phyloP scores from a whole-genome alignment of 2,888 invertebrate species.

The Parascotia fuliginaria region DNA sequence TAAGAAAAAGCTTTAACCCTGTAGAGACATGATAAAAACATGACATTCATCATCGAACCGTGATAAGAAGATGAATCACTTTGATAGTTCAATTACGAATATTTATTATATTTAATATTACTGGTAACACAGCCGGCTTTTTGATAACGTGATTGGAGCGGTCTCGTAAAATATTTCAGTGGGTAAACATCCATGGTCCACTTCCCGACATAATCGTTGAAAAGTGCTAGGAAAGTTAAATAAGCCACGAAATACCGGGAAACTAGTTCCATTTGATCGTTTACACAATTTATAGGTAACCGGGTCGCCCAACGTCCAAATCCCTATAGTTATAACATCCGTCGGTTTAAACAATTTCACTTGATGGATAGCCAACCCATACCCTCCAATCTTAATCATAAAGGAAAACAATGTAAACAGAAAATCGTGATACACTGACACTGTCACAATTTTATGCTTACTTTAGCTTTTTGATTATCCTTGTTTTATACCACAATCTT shows the following conservation, averaged over 20 bases:
- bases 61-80: not conserved
- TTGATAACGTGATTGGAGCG: constrained; percentile 4
- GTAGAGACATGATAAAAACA: no score
- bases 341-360: constrained; percentile 4
- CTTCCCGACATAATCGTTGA: constrained; percentile 1
- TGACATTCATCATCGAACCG: no score
- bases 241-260: constrained; percentile 8
- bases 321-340: constrained; percentile 4
- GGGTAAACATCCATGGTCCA: constrained; percentile 2
- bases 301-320: constrained; percentile 2
- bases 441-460: constrained; percentile 13
- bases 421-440: constrained; percentile 11
- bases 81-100: not conserved
- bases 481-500: constrained; percentile 4
- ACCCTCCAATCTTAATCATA: constrained; percentile 4
- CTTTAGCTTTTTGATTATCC: constrained; percentile 12
- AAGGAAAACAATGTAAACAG: constrained; percentile 5
- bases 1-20: no score
- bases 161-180: constrained; percentile 8
- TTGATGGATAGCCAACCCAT: constrained; percentile 8
- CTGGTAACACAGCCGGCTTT: not conserved
- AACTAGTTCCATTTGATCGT: constrained; percentile 7
- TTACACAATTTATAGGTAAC: constrained; percentile 11
- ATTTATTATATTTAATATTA: not conserved
- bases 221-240: constrained; percentile 11